Conservation (phyloP, 2,113 vertebrate genomes). For the Ictalurus punctatus region DNA sequence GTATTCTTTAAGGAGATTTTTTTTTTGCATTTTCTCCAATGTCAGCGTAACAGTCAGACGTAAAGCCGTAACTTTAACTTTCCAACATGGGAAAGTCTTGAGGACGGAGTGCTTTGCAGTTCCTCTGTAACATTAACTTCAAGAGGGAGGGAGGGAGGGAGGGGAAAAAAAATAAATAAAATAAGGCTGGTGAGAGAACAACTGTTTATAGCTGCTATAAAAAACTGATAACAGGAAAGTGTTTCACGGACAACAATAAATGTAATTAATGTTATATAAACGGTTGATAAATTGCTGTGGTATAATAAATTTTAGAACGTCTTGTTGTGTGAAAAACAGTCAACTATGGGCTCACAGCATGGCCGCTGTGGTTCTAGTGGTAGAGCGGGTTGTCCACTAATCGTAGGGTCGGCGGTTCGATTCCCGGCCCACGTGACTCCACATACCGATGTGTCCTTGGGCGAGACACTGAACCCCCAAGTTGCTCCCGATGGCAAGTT, state of each 20-base stretch:
- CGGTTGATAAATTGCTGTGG: background rate
- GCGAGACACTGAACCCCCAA: too few relatives aligned
- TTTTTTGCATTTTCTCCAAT: background rate
- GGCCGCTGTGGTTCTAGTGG: too few relatives aligned
- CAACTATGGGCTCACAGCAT: too few relatives aligned
- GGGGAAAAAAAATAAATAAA: too few relatives aligned
- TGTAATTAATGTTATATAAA: background rate
- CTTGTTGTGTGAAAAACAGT: too few relatives aligned
- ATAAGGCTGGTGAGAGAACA: background rate
- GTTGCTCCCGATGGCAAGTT: too few relatives aligned
- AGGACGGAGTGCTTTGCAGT: background rate
- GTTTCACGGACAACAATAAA: background rate
- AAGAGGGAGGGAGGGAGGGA: background rate
- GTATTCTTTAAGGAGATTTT: background rate
- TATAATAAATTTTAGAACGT: too few relatives aligned
- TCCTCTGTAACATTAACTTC: background rate
- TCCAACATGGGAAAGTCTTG: background rate
- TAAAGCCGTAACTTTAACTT: background rate
- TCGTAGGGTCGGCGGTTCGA: too few relatives aligned
- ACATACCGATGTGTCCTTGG: too few relatives aligned
- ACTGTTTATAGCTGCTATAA: background rate
- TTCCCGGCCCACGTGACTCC: too few relatives aligned
- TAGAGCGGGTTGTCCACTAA: too few relatives aligned
- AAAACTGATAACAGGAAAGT: background rate
- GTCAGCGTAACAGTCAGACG: background rate